These are phyloP conservation scores for Drymodes brunneopygia DNA, from an alignment of 2,113 vertebrate genomes.

Conservation along the genomic window DNA sequence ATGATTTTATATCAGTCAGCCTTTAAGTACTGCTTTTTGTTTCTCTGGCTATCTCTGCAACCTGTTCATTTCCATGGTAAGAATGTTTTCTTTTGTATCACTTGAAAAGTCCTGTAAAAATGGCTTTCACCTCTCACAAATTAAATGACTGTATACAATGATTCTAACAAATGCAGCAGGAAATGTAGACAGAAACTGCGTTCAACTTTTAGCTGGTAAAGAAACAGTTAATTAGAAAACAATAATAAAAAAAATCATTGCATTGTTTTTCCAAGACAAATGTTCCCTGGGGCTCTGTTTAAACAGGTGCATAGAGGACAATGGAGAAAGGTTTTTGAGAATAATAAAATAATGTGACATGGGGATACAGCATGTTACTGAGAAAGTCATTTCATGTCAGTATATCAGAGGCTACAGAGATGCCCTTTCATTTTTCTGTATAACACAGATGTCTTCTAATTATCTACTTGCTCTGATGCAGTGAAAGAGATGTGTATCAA, in stretches of 20 bases:
- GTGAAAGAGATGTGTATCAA: rapidly evolving
- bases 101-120: background rate
- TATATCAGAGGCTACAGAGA: background rate
- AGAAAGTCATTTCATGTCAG: background rate
- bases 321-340: background rate
- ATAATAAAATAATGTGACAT: background rate
- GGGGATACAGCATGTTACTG: background rate
- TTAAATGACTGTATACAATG: background rate
- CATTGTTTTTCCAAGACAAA: background rate
- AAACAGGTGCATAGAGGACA: background rate
- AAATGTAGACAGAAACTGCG: background rate
- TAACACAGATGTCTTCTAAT: background rate
- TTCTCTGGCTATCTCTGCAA: background rate
- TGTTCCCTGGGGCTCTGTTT: background rate
- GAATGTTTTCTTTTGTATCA: background rate
- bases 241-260: background rate
- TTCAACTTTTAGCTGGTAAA: background rate
- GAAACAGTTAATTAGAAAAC: background rate
- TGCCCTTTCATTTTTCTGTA: background rate
- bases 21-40: background rate
- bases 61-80: background rate
- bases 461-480: background rate
- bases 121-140: background rate
- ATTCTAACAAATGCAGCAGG: background rate
- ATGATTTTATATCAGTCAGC: background rate